These are phyloP conservation scores for Anarrhichthys ocellatus DNA, from an alignment of 2,113 vertebrate species.

Conservation along the genomic window DNA sequence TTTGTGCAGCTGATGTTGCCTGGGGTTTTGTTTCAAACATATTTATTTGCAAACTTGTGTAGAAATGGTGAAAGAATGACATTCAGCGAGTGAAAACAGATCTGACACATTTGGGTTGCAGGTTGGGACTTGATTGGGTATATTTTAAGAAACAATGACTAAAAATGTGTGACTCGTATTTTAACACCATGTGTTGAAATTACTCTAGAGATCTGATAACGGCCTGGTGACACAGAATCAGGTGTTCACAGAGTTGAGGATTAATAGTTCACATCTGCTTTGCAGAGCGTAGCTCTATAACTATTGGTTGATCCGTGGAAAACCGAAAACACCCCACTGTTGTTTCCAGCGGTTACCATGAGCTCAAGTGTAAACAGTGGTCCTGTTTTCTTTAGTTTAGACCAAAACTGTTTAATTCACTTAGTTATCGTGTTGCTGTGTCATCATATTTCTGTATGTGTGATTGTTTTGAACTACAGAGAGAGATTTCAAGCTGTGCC, in stretches of 20 bases:
- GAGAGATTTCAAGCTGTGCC: constrained; percentile 12
- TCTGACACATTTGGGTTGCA: not conserved
- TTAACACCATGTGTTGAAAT: not conserved
- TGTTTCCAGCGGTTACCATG: constrained; percentile 1
- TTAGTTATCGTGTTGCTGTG: not conserved
- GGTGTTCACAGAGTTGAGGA: not conserved
- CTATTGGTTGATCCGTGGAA: not conserved
- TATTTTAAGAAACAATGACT: not conserved
- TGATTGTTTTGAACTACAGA: constrained; percentile 43
- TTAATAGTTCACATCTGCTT: not conserved
- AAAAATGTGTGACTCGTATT: not conserved
- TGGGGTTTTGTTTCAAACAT: not conserved
- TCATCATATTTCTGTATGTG: not conserved
- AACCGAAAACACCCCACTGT: not conserved
- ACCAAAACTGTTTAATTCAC: not conserved
- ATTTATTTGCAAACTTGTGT: not conserved
- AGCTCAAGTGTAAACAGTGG: not conserved
- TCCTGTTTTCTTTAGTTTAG: not conserved
- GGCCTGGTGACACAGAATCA: not conserved
- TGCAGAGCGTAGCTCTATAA: not conserved
- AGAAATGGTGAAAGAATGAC: not conserved
- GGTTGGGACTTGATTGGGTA: not conserved
- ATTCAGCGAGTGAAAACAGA: not conserved
- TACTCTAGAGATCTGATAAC: not conserved
- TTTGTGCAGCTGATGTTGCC: no score